Conservation (phyloP, 2,888 invertebrate genomes). For the Crocallis elinguaria region DNA sequence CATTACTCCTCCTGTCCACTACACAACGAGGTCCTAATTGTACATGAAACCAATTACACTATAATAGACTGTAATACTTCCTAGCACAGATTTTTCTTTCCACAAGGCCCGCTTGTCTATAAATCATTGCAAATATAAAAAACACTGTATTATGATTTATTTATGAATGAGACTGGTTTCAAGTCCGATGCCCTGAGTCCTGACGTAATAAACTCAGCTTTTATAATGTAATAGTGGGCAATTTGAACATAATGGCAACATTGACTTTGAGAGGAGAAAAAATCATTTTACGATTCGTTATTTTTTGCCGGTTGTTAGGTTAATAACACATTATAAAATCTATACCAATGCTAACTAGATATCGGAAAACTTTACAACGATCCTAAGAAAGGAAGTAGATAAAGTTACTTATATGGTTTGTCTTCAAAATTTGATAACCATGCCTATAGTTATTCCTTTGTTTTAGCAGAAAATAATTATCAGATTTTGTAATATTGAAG, state of each 20-base stretch:
- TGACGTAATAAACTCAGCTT: constrained; percentile 13
- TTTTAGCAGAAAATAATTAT: too few relatives aligned
- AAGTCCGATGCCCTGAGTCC: constrained; percentile 6
- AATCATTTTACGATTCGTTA: constrained; percentile 3
- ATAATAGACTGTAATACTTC: neutral
- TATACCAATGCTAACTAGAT: neutral
- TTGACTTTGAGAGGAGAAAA: constrained; percentile 18
- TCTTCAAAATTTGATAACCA: too few relatives aligned
- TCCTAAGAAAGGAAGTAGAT: too few relatives aligned
- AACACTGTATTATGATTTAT: constrained; percentile 18
- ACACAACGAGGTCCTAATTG: too few relatives aligned
- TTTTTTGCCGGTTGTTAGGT: constrained; percentile 11
- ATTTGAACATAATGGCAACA: constrained; percentile 24
- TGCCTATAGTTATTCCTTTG: too few relatives aligned
- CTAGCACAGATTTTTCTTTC: constrained; percentile 3
- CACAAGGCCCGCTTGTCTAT: constrained; percentile 2
- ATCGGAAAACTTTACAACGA: too few relatives aligned
- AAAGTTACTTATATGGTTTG: too few relatives aligned
- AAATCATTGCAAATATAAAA: constrained; percentile 8
- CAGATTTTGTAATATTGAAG: too few relatives aligned
- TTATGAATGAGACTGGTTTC: constrained; percentile 18
- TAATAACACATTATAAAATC: constrained; percentile 9
- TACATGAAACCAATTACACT: neutral
- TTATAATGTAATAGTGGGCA: constrained; percentile 18
- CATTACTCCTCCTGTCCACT: too few relatives aligned